Evolutionary conservation across 1,140 invertebrate genomes (phyloP).

Genomic region (Archivesica marissinica): DNA sequence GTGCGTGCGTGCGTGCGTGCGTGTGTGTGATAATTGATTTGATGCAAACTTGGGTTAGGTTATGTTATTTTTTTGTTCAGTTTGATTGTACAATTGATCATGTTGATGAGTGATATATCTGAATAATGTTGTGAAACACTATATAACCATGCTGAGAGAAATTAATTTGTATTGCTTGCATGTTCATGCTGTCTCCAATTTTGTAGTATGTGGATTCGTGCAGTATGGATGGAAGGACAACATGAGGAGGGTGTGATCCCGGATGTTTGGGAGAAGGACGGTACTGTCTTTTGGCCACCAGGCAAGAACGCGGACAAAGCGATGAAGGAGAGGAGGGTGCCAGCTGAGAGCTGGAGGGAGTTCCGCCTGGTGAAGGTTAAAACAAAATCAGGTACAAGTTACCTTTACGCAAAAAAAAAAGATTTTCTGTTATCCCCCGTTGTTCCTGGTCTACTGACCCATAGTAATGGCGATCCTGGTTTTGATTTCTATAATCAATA

Average conservation of each 20-base stretch:
- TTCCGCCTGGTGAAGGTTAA: not conserved
- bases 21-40: no score
- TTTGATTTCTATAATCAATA: not conserved
- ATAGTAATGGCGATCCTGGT: not conserved
- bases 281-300: not conserved
- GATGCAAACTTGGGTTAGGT: no score
- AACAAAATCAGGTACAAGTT: not conserved
- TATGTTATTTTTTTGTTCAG: no score
- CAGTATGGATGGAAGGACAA: slow-evolving; percentile 4
- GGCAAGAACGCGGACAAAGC: not conserved
- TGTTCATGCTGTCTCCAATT: no score
- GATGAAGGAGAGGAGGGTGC: not conserved
- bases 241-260: not conserved
- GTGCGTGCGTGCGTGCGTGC: no score
- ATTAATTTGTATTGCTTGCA: no score
- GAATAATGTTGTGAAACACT: no score
- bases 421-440: not conserved
- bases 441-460: not conserved
- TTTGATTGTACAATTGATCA: no score
- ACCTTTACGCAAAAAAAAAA: no score
- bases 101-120: no score
- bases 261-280: not conserved
- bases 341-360: not conserved
- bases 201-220: not conserved
- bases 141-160: no score